These are phyloP conservation scores for Belonocnema kinseyi DNA, from an alignment of 1,140 invertebrate genomes.

Conservation along the genomic window DNA sequence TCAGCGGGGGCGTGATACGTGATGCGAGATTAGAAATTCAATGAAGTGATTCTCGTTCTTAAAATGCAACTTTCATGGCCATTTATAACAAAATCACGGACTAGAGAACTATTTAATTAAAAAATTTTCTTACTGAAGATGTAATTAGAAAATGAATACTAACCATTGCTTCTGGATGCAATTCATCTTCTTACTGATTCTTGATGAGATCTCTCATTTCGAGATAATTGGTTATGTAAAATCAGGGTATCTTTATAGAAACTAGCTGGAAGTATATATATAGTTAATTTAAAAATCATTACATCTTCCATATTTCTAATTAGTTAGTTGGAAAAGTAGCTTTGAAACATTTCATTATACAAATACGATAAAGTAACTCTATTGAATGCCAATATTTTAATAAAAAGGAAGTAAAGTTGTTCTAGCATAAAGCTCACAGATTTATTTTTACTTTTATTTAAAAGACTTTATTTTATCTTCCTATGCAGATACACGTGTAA, in stretches of 20 bases:
- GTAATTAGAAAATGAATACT: not conserved
- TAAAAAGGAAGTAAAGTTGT: no score
- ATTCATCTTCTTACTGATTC: not conserved
- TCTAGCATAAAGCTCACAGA: no score
- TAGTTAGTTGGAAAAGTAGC: no score
- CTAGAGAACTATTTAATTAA: not conserved
- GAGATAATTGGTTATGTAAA: slow-evolving; percentile 17
- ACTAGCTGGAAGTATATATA: not conserved
- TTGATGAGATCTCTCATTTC: not conserved
- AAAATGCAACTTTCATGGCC: slow-evolving; percentile 11
- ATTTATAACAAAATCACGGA: not conserved
- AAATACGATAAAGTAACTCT: no score
- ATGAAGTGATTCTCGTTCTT: slow-evolving; percentile 24
- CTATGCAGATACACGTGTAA: no score
- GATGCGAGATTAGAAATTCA: slow-evolving; percentile 26
- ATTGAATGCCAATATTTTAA: no score
- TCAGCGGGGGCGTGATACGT: slow-evolving; percentile 9
- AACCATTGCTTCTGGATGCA: not conserved
- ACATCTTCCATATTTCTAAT: not conserved
- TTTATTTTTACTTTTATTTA: no score
- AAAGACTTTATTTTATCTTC: no score
- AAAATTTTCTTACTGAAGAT: not conserved
- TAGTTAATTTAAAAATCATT: not conserved
- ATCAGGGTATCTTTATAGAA: not conserved
- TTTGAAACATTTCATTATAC: no score